Percentiles rank a stretch among this genome's conserved stretches.
Conservation (phyloP, 2,113 vertebrate species). For the Mormoops blainvillei region DNA sequence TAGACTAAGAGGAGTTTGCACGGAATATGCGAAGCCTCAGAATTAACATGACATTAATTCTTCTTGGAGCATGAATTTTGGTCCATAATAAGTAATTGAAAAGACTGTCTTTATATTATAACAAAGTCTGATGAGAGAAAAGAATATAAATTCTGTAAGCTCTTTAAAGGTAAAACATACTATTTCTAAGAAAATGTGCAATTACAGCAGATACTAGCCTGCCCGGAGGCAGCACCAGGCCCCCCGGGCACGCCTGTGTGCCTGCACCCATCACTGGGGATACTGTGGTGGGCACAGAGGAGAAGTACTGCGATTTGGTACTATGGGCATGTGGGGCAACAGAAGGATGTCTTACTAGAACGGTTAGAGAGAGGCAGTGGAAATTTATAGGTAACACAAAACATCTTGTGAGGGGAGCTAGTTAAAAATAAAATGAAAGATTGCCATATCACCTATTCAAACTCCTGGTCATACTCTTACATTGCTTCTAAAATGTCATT, state of each 20-base stretch:
- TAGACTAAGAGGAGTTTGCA: constrained; percentile 28
- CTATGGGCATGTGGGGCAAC: not conserved
- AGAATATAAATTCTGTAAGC: constrained; percentile 53
- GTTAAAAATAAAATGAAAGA: not conserved
- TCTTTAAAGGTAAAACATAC: constrained; percentile 57
- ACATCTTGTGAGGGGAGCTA: not conserved
- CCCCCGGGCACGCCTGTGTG: too few relatives aligned
- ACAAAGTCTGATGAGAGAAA: constrained; percentile 48
- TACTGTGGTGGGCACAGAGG: not conserved
- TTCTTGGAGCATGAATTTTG: constrained; percentile 56
- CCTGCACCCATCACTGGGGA: not conserved
- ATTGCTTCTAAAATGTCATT: not conserved
- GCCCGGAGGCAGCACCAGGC: not conserved
- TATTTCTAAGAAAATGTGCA: constrained; percentile 39
- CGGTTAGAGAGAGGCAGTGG: not conserved
- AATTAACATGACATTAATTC: constrained; percentile 64
- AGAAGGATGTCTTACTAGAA: not conserved
- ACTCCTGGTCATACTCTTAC: not conserved
- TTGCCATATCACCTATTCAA: not conserved
- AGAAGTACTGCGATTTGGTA: not conserved
- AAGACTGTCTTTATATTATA: constrained; percentile 49
- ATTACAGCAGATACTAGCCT: constrained; percentile 10
- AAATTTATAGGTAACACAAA: not conserved
- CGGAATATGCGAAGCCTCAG: not conserved
- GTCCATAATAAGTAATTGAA: constrained; percentile 49